phyloP scores from a whole-genome alignment of 2,888 invertebrate genomes.

The Cephus rjabovi region DNA sequence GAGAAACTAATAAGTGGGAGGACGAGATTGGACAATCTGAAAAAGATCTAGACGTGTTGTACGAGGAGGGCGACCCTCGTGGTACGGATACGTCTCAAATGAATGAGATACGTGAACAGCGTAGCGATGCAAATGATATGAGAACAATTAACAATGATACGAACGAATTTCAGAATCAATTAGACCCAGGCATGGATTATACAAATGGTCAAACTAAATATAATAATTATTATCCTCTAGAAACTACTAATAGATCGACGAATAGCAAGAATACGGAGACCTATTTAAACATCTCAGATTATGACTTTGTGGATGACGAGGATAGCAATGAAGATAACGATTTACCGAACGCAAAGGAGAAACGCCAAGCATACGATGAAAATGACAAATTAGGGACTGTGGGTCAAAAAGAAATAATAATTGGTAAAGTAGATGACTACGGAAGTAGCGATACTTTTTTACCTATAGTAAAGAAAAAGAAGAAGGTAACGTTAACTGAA shows the following conservation, averaged over 20 bases:
- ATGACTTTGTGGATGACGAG: constrained; percentile 37
- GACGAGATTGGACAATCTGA: constrained; percentile 30
- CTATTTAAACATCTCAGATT: constrained; percentile 31
- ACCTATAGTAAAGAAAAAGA: background rate
- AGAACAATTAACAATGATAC: constrained; percentile 32
- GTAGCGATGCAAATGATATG: constrained; percentile 37
- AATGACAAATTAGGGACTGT: background rate
- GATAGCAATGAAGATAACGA: constrained; percentile 2
- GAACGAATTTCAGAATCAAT: constrained; percentile 30
- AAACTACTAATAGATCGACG: constrained; percentile 23
- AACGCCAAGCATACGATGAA: background rate
- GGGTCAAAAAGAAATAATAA: constrained; percentile 17
- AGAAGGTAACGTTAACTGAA: background rate
- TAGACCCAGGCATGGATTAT: constrained; percentile 49
- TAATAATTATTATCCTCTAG: constrained; percentile 31
- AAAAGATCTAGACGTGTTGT: constrained; percentile 51
- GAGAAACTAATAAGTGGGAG: constrained; percentile 38
- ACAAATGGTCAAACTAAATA: constrained; percentile 45
- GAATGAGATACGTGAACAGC: constrained; percentile 49
- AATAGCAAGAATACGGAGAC: constrained; percentile 26
- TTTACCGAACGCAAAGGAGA: background rate
- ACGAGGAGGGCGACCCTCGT: constrained; percentile 43
- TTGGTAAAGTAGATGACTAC: constrained; percentile 3
- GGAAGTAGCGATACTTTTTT: background rate
- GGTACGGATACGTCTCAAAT: constrained; percentile 32